Evolutionary conservation across 2,888 invertebrate genomes (phyloP).

Genomic region (Dynastes hyllus): DNA sequence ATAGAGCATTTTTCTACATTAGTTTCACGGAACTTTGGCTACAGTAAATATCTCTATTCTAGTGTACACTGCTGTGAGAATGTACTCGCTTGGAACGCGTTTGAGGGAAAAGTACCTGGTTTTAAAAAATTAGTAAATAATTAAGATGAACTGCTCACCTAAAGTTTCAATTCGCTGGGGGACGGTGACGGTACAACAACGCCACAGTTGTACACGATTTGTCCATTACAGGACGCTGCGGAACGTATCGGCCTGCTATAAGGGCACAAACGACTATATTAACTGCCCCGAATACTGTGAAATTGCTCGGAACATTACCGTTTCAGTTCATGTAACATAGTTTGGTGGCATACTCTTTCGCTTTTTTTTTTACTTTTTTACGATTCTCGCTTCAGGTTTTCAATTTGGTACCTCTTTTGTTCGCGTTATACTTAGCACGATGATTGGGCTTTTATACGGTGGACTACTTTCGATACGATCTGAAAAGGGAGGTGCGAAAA

Average conservation of each 20-base stretch:
- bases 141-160: constrained; percentile 33
- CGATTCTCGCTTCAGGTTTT: neutral
- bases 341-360: neutral
- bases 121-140: constrained; percentile 38
- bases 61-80: neutral
- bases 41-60: too few relatives aligned
- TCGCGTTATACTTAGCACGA: neutral
- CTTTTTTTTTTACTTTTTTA: constrained; percentile 3
- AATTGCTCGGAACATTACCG: constrained; percentile 9
- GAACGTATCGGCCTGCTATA: neutral
- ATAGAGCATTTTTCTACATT: too few relatives aligned
- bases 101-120: neutral
- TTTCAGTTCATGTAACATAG: neutral
- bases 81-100: neutral
- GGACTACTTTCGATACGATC: too few relatives aligned
- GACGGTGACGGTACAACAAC: too few relatives aligned
- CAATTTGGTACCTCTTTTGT: neutral
- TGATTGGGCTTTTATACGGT: constrained; percentile 5
- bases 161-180: constrained; percentile 14
- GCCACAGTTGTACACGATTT: neutral
- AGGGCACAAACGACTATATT: neutral
- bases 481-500: too few relatives aligned
- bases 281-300: constrained; percentile 1
- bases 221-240: constrained; percentile 5
- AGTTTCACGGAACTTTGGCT: too few relatives aligned